These are phyloP conservation scores for Andrena dorsata DNA, from an alignment of 2,888 invertebrate genomes.

Conservation along the genomic window DNA sequence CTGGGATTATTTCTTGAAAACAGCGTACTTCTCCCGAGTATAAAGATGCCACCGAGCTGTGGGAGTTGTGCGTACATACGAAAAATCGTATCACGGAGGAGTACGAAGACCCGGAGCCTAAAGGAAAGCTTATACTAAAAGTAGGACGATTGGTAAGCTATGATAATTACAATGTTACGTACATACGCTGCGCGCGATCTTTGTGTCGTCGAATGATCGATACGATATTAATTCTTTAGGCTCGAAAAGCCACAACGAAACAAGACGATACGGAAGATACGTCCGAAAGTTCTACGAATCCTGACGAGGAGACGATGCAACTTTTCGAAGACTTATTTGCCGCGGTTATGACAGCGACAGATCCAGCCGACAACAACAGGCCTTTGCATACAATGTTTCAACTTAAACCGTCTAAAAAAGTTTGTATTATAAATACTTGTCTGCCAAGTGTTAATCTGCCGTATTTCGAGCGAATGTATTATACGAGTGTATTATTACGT, in stretches of 20 bases:
- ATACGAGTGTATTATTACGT: conserved; percentile 22
- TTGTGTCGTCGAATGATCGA: not conserved
- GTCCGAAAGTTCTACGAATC: conserved; percentile 90
- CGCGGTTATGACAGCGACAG: conserved; percentile 94
- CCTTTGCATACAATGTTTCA: conserved; percentile 95
- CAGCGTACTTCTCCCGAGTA: conserved; percentile 93
- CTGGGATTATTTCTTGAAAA: conserved; percentile 46
- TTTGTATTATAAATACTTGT: conserved; percentile 71
- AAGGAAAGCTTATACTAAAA: conserved; percentile 86
- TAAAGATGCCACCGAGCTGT: conserved; percentile 94
- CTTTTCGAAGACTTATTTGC: conserved; percentile 96
- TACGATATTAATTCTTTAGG: conserved; percentile 64
- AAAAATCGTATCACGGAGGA: conserved; percentile 85
- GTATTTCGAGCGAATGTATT: conserved; percentile 15
- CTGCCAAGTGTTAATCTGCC: conserved; percentile 13
- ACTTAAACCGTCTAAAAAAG: conserved; percentile 95
- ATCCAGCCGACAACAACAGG: conserved; percentile 90
- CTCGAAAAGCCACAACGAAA: conserved; percentile 79
- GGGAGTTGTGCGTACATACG: conserved; percentile 92
- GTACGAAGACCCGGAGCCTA: conserved; percentile 86
- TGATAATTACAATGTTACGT: not conserved
- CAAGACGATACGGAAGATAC: conserved; percentile 89
- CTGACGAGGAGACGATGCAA: conserved; percentile 91
- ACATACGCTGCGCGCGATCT: not conserved
- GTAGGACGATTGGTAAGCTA: conserved; percentile 85